These are phyloP conservation scores for Platysteira castanea DNA, from an alignment of 2,113 vertebrate species.

Conservation along the genomic window DNA sequence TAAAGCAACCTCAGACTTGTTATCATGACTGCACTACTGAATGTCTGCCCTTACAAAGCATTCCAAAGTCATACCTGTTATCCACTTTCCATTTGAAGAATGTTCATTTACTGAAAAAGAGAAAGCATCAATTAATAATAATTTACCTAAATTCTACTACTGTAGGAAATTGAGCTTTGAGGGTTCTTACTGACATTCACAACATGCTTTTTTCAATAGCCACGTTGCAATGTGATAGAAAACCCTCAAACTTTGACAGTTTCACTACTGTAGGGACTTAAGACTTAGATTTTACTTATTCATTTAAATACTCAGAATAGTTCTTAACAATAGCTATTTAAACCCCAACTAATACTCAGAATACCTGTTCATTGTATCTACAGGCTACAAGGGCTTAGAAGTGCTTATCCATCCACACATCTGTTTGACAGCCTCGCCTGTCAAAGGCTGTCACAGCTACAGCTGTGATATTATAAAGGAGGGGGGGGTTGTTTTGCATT, in stretches of 20 bases:
- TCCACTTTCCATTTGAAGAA: not conserved
- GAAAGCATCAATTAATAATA: not conserved
- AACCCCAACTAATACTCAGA: not conserved
- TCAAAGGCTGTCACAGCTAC: not conserved
- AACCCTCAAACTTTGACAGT: not conserved
- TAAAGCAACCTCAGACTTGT: not conserved
- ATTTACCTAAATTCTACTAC: not conserved
- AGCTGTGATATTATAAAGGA: not conserved
- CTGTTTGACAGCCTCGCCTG: no score
- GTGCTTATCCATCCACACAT: not conserved
- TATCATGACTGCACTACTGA: not conserved
- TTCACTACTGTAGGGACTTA: not conserved
- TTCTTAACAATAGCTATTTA: not conserved
- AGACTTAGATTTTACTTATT: not conserved
- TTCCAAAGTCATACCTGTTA: conserved; percentile 6
- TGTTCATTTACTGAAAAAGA: conserved; percentile 39
- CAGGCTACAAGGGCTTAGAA: not conserved
- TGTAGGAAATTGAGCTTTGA: not conserved
- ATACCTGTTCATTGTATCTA: not conserved
- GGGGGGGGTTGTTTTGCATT: fast-evolving
- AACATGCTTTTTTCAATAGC: not conserved
- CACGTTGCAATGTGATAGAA: not conserved
- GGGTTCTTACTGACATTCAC: not conserved
- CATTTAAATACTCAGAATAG: not conserved
- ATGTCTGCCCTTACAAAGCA: not conserved